Evolutionary conservation across 1,140 invertebrate species (phyloP), one percentile per base, ranked within the genome.

Genomic region (Euwallacea similis): DNA sequence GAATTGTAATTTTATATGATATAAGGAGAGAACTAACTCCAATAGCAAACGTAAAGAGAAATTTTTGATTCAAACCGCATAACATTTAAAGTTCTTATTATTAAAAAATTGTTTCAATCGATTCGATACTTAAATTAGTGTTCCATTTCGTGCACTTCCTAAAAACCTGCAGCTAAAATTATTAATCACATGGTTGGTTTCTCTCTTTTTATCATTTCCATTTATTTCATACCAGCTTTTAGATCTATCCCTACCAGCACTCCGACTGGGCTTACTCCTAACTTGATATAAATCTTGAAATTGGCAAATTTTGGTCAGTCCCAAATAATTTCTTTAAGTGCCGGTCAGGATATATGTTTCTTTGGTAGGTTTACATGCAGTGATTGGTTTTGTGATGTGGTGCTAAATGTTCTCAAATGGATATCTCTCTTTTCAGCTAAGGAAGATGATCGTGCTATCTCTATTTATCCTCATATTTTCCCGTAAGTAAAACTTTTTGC

Each of bases 131-230:
- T 75, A 67, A 75, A 73, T 73, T 67, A 7, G 8, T 66, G 75
- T 74, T 76, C 66, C 71, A 76, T 71, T 76, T 73, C 66, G 73
- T 73, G 71, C 69, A 75, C 73, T 74, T 76, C 70, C 70, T 69
- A 70, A 74, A 74, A 50, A 69, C 66, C 60, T 72, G 21, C 61
- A 76, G 74, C 73, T 65, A 67, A 59, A 67, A 69, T 43, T 61
- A 72, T 66, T 66, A 70, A 74, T 74, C 59, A 56, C 66, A 73
- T 74, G 67, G 71, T 75, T 76, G 69, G 72, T 76, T 76, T 76
- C 75, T 76, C 75, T 75, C 71, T 75, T 74, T 75, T 76, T 76
- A 61, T 43, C 58, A 66, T 53, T 66, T 72, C 58, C 73, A 44
- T 61, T 72, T 69, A 69, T 73, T 73, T 72, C 68, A 59, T 71